Evolutionary conservation across 2,888 invertebrate genomes (phyloP), one percentile per base, ranked within the genome.

Genomic region (Buathra laborator): DNA sequence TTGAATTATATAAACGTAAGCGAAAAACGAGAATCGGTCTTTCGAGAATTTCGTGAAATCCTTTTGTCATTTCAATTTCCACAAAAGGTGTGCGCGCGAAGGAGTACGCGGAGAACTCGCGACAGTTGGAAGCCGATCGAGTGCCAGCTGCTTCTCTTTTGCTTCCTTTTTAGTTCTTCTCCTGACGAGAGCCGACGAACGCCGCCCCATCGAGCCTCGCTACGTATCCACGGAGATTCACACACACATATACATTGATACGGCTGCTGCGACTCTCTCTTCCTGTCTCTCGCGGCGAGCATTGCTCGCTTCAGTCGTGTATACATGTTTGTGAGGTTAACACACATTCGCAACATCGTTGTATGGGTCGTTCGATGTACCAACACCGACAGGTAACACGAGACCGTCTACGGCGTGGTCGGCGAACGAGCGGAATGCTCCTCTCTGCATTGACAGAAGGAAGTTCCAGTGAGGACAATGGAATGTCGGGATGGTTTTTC

Each of bases 101-200:
- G 14, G 53, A 66, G 64, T 43, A n/a, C 59, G 14, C 19, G n/a
- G 24, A 29, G 59, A 32, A 32, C 59, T 32, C 59, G 59, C 70
- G 43, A 85, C 78, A 81, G 84, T 78, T 79, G 79, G 75, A 79
- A 77, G 59, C 68, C 77, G 74, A 53, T 81, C 80, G 76, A 77
- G 48, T 72, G 75, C 75, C 85, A 82, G 85, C 85, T 82, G 85
- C 81, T 71, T 81, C 56, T 82, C 64, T 59, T 59, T 78, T 78
- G n/a, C 68, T 84, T 78, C 70, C 70, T 79, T 85, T 85, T 85
- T 79, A 66, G 75, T 67, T 85, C 71, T 70, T 37, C 66, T 85
- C 72, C 46, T 76, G 78, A 82, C 75, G 71, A 74, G 59, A 32
- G 37, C 59, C 75, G 56, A 68, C 64, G 77, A 78, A 66, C 53